Percentiles rank a stretch among this genome's conserved stretches.
Conservation (phyloP, 2,888 invertebrate species). For the Temnothorax ravouxi region DNA sequence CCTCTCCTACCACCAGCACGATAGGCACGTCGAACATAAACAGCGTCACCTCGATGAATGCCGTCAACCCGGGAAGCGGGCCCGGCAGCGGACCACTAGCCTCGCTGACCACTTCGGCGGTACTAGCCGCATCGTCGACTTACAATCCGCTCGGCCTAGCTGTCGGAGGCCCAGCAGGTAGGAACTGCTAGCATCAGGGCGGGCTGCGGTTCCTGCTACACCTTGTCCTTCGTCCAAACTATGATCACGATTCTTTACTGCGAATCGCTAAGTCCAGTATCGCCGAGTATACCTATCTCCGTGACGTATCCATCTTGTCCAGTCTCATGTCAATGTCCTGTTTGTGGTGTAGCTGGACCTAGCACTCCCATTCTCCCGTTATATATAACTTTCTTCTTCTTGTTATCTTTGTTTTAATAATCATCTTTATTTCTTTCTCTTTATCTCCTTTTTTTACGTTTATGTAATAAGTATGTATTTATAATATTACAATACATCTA, state of each 20-base stretch:
- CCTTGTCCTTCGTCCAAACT: conserved; percentile 77
- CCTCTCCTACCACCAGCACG: conserved; percentile 79
- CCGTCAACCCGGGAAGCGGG: conserved; percentile 87
- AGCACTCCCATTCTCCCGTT: conserved; percentile 81
- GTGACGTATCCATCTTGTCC: conserved; percentile 57
- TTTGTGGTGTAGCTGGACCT: conserved; percentile 86
- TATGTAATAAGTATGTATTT: not conserved
- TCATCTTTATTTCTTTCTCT: conserved; percentile 61
- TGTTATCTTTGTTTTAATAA: conserved; percentile 45
- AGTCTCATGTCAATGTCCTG: conserved; percentile 75
- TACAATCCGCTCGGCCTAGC: conserved; percentile 96
- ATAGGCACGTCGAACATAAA: conserved; percentile 74
- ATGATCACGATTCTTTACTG: conserved; percentile 59
- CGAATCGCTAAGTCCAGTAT: conserved; percentile 67
- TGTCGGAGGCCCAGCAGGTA: conserved; percentile 92
- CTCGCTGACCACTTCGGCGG: conserved; percentile 85
- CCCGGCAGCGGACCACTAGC: conserved; percentile 84
- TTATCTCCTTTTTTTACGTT: conserved; percentile 47
- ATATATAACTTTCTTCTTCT: conserved; percentile 49
- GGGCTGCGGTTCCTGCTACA: conserved; percentile 86
- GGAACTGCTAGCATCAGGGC: conserved; percentile 87
- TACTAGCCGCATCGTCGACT: conserved; percentile 88
- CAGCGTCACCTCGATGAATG: conserved; percentile 88
- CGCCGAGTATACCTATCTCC: conserved; percentile 53
- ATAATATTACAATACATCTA: not conserved